Percentiles rank a stretch among this genome's conserved stretches.
These are phyloP conservation scores for Camponotus fellah DNA, from an alignment of 2,888 invertebrate species.

Conservation along the genomic window DNA sequence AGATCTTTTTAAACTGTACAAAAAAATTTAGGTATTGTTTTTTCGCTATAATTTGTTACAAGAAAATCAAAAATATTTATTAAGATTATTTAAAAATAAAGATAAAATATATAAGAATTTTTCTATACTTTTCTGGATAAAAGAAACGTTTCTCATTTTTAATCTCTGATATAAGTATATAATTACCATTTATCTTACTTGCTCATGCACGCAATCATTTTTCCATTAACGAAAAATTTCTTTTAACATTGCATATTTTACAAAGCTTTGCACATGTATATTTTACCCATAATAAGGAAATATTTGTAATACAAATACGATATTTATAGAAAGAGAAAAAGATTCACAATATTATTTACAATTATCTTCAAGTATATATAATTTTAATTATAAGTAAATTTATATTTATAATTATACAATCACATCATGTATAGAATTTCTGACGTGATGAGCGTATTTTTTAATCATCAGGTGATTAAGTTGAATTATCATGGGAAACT, in stretches of 20 bases:
- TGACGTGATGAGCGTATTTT: conserved; percentile 65
- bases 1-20: background rate
- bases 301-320: background rate
- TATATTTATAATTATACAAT: conserved; percentile 10
- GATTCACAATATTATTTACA: background rate
- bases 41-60: background rate
- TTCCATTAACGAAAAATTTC: background rate
- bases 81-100: conserved; percentile 13
- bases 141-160: background rate
- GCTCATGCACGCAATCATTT: conserved; percentile 1
- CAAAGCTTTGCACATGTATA: background rate
- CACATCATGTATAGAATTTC: background rate
- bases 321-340: background rate
- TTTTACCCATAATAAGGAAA: background rate
- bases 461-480: conserved; percentile 79
- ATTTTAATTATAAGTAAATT: background rate
- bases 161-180: background rate
- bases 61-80: background rate
- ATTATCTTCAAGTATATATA: background rate
- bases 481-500: conserved; percentile 71
- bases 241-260: conserved; percentile 9
- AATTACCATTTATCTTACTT: conserved; percentile 27
- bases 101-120: background rate
- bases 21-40: background rate
- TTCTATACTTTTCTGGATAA: background rate